Evolutionary conservation across 30 jellyfish, hydroid and myxozoan genomes (phyloP).

Genomic region (Chironex yamaguchii): DNA sequence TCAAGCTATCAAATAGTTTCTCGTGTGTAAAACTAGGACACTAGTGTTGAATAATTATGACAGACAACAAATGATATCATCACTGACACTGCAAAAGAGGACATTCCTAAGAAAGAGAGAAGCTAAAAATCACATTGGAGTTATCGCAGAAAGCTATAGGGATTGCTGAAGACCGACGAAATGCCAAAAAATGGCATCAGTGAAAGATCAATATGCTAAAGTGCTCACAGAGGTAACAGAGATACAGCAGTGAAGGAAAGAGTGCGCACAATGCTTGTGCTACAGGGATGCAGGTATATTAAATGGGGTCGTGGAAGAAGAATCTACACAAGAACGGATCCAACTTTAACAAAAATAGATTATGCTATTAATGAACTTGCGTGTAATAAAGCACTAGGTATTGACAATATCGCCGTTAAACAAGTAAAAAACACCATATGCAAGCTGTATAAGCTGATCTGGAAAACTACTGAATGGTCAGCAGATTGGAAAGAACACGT

Average conservation of each 20-base stretch:
- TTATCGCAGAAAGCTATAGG: background rate
- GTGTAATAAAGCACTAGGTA: background rate
- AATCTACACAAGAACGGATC: background rate
- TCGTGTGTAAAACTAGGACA: background rate
- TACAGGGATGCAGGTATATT: background rate
- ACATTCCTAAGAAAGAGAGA: background rate
- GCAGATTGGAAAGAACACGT: conserved; percentile 21
- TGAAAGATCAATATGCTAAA: conserved; percentile 12
- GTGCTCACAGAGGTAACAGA: conserved; percentile 23
- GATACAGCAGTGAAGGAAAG: conserved; percentile 4
- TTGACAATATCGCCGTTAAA: conserved; percentile 9
- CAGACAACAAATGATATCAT: background rate
- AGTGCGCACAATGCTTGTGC: background rate
- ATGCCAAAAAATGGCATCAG: conserved; percentile 28
- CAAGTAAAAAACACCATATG: conserved; percentile 14
- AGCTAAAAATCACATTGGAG: background rate
- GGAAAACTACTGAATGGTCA: conserved; percentile 57
- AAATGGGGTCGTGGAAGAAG: background rate
- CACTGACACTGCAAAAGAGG: background rate
- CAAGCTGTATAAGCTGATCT: conserved; percentile 24
- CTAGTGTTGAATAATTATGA: background rate
- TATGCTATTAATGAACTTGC: background rate
- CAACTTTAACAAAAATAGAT: background rate
- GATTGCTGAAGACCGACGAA: conserved; percentile 5
- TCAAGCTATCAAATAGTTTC: conserved; percentile 7